Evolutionary conservation across 1,140 invertebrate species (phyloP), one percentile per base, ranked within the genome.

Genomic region (Arion vulgaris): DNA sequence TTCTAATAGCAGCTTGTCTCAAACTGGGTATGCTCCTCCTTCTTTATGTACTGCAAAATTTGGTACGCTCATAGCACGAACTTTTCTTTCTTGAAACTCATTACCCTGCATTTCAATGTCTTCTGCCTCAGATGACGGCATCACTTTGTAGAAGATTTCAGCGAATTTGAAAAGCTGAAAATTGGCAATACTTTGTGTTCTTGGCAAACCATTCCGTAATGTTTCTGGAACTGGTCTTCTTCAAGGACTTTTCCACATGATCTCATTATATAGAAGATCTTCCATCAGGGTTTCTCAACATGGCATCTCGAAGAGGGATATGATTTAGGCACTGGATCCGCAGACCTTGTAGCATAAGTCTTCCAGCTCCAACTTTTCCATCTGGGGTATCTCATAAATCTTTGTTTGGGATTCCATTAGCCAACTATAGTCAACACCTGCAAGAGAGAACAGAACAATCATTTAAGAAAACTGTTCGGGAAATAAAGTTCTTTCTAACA

Each of bases 401-500:
- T 89, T 89, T 5, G 85, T 80, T 19, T 83, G 53, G 26, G 78
- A 80, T 34, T 84, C 88, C 1, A 91, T 85, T 15, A 92, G 85
- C 91, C 91, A 92, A 66, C 86, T 90, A 81, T 92, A 92, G 78
- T 92, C 91, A 57, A 91, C 91, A 28, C 88, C 89, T 81, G 39
- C n/a, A 62, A 19, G 36, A 68, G 0, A 68, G 57, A 79, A 38
- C 32, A 39, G 68, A 17, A 38, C 28, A 39, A 66, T 19, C 9
- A 15, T 45, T 5, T 45, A 45, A 45, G 5, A 45, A n/a, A 45
- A 7, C 41, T 45, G 71, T 38, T 38, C 23, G 32, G 15, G 23
- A 19, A n/a, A 23, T 41, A 74, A 17, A 77, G 28, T 57, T 77
- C 28, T 77, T 23, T 13, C n/a, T 53, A 13, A 41, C 34, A 38